Evolutionary conservation across 2,113 vertebrate genomes (phyloP).

Genomic region (Zosterops hypoxanthus): DNA sequence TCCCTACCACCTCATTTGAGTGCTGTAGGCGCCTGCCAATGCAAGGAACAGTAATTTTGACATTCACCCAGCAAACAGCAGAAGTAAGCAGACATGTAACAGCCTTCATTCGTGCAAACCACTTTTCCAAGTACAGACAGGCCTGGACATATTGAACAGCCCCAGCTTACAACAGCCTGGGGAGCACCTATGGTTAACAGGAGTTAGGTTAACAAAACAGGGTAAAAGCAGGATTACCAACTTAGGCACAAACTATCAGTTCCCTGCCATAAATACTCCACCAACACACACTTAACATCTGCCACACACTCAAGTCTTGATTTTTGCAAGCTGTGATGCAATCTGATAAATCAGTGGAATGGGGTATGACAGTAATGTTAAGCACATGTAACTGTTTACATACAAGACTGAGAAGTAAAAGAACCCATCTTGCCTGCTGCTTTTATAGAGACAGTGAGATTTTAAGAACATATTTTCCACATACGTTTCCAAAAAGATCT

Average conservation of each 20-base stretch:
- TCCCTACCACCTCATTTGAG: background rate
- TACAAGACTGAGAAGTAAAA: background rate
- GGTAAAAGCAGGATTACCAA: background rate
- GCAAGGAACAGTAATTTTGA: background rate
- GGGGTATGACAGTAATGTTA: background rate
- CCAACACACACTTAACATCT: background rate
- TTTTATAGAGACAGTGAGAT: background rate
- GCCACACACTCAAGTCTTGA: background rate
- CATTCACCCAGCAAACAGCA: background rate
- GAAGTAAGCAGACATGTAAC: background rate
- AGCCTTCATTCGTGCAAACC: rapidly evolving
- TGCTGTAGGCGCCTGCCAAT: background rate
- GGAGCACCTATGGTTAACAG: background rate
- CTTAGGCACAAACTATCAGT: rapidly evolving
- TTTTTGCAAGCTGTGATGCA: background rate
- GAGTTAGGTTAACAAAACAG: background rate
- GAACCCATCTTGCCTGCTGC: background rate
- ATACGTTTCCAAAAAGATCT: background rate
- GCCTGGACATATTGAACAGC: background rate
- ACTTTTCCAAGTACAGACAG: background rate
- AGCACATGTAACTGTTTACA: background rate
- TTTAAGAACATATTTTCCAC: slow-evolving; percentile 5
- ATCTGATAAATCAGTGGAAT: background rate
- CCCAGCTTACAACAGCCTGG: background rate
- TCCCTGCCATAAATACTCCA: background rate